These are phyloP conservation scores for Struthidea cinerea DNA, from an alignment of 2,113 vertebrate genomes.

Conservation along the genomic window DNA sequence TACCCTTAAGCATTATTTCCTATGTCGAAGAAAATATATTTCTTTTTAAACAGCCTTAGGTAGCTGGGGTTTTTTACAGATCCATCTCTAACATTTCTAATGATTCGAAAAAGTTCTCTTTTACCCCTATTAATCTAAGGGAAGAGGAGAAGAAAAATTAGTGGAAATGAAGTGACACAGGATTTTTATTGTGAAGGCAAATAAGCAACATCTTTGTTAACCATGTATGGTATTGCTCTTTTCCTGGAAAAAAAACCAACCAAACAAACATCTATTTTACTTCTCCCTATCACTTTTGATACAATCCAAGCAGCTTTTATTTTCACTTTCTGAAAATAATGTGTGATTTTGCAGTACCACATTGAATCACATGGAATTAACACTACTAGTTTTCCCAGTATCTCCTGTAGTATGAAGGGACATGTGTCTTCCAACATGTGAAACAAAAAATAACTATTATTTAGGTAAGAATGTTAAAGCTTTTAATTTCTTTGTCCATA, in stretches of 20 bases:
- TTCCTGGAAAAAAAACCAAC: neutral
- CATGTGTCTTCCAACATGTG: neutral
- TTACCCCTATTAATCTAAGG: neutral
- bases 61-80: fast-evolving
- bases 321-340: neutral
- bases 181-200: neutral
- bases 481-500: neutral
- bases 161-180: neutral
- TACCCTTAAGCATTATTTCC: neutral
- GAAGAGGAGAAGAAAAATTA: neutral
- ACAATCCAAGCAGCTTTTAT: neutral
- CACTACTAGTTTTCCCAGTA: neutral
- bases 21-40: neutral
- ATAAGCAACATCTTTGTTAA: neutral
- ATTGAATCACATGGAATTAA: neutral
- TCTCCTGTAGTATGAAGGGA: neutral
- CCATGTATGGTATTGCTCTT: fast-evolving
- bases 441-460: neutral
- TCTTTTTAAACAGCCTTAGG: neutral
- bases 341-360: neutral
- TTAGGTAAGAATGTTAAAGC: neutral
- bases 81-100: neutral
- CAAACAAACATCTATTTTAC: neutral
- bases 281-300: neutral
- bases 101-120: neutral